phyloP scores from a whole-genome alignment of 2,888 invertebrate species.

The Drosophila yooni region DNA sequence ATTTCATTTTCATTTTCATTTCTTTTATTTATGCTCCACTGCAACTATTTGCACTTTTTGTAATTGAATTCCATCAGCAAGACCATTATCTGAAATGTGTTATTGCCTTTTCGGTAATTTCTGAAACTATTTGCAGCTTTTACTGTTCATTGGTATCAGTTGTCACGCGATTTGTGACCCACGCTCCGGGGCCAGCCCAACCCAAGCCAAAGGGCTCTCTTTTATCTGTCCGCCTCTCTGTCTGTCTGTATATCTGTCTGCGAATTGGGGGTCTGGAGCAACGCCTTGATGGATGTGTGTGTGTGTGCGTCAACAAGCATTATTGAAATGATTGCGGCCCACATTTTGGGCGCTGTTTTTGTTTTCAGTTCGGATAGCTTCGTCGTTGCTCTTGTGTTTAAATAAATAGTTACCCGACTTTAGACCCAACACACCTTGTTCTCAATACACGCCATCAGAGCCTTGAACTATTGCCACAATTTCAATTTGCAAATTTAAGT shows the following conservation, averaged over 20 bases:
- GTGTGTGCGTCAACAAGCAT: conserved; percentile 50
- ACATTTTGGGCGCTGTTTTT: conserved; percentile 52
- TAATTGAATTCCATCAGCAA: conserved; percentile 62
- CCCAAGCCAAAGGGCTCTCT: conserved; percentile 39
- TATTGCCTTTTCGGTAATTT: conserved; percentile 45
- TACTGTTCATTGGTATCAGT: conserved; percentile 51
- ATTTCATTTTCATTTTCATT: not conserved
- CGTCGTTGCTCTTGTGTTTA: conserved; percentile 14
- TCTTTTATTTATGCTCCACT: conserved; percentile 2
- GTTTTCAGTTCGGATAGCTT: conserved; percentile 30
- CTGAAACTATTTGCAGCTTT: conserved; percentile 40
- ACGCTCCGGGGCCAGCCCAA: conserved; percentile 37
- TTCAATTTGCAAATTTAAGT: conserved; percentile 9
- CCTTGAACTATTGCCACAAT: conserved; percentile 56
- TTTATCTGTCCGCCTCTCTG: conserved; percentile 47
- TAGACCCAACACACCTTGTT: conserved; percentile 16
- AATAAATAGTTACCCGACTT: conserved; percentile 26
- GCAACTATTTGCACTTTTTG: conserved; percentile 44
- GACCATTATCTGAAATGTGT: conserved; percentile 41
- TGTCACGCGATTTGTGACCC: conserved; percentile 53
- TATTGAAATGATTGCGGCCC: conserved; percentile 64
- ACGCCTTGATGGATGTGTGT: conserved; percentile 16
- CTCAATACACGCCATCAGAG: not conserved
- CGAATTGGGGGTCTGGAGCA: conserved; percentile 18
- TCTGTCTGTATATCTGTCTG: conserved; percentile 6